These are phyloP conservation scores for Clarias pachynema DNA, from an alignment of 2,797 vertebrate genomes.

Conservation along the genomic window DNA sequence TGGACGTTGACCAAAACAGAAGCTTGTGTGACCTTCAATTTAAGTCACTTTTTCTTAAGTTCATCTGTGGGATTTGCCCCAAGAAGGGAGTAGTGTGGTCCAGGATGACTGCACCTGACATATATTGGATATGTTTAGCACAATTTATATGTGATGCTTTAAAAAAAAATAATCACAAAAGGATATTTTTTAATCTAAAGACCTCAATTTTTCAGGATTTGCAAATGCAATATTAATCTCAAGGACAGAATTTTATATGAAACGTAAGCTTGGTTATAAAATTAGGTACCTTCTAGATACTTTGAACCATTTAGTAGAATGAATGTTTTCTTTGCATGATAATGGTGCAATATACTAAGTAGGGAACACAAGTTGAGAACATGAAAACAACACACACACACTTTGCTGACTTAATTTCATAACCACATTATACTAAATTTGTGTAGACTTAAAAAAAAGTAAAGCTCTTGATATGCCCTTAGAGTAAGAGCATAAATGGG, in stretches of 20 bases:
- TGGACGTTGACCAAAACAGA: conserved; percentile 16
- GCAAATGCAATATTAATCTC: not conserved
- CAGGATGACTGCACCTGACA: not conserved
- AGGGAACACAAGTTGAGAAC: not conserved
- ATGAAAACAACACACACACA: not conserved
- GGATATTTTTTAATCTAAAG: not conserved
- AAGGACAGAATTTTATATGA: not conserved
- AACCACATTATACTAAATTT: not conserved
- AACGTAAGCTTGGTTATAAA: not conserved
- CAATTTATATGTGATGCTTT: not conserved
- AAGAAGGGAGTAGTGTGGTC: not conserved
- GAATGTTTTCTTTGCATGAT: too few relatives aligned
- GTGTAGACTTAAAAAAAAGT: not conserved
- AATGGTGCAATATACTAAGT: not conserved
- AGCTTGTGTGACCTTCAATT: not conserved
- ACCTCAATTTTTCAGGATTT: not conserved
- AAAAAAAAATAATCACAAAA: not conserved
- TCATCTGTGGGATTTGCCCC: not conserved
- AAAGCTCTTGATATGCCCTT: not conserved
- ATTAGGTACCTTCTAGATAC: not conserved
- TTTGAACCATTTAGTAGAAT: not conserved
- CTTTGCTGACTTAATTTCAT: not conserved
- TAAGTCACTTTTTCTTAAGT: not conserved
- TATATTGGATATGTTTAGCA: not conserved
- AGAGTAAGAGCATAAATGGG: not conserved